Evolutionary conservation across 2,888 invertebrate species (phyloP), one percentile per base, ranked within the genome.

Genomic region (Drosophila buzzatii): DNA sequence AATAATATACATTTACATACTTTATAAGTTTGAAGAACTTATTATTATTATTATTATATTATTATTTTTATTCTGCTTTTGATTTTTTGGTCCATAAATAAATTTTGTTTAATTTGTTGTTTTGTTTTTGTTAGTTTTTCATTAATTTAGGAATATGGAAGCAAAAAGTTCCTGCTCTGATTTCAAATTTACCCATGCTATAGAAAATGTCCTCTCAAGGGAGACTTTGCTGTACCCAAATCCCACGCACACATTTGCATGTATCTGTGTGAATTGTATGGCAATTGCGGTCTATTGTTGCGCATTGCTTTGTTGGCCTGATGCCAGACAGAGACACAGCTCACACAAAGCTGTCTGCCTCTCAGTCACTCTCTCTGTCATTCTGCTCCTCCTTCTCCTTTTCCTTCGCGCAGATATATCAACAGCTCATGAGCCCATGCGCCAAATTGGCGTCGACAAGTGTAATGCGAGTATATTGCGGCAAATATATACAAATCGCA

Each of bases 221-320:
- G 2, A 42, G 44, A 16, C 23, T 44, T 23, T 23, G 20, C 57
- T 59, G 52, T 41, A 45, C 42, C 7, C 16, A 31, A 57, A 51
- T 68, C 45, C 49, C 41, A 27, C 55, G 27, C 55, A n/a, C 27
- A 35, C 31, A 23, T 18, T 9, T 14, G 27, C 35, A 12, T 37
- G 18, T 49, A 8, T 16, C 6, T 49, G 14, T 58, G 58, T 39
- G 27, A n/a, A 12, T 14, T 18, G 47, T 68, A 51, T 73, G 64
- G 55, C 66, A 69, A 70, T 73, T 70, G 66, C 41, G 49, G 62
- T 69, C 56, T 74, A 77, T 80, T 80, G 77, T 69, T 79, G 79
- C 76, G 80, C 77, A 76, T 70, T 60, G 70, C 55, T 65, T 61
- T 64, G 55, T 71, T 81, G 81, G 81, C 79, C 45, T 18, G 45